These are phyloP conservation scores for Tetramorium parvispinum DNA, from an alignment of 1,140 invertebrate species.

Conservation along the genomic window DNA sequence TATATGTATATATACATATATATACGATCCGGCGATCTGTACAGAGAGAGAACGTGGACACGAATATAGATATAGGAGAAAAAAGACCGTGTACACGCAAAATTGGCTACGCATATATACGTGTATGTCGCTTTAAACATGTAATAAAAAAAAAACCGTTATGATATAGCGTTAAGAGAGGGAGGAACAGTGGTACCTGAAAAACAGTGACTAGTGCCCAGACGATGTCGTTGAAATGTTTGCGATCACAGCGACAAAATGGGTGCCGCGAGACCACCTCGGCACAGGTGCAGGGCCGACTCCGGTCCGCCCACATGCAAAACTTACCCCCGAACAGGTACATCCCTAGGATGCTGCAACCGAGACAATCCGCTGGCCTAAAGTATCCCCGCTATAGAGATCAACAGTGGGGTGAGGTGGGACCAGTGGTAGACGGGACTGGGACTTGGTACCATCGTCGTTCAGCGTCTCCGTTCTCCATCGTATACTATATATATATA, in stretches of 20 bases:
- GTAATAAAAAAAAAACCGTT: neutral
- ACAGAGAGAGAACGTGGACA: constrained; percentile 39
- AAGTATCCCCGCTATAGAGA: constrained; percentile 74
- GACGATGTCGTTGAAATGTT: constrained; percentile 98
- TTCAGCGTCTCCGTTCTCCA: constrained; percentile 45
- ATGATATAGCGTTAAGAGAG: constrained; percentile 54
- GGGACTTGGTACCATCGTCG: neutral
- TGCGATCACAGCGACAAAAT: constrained; percentile 97
- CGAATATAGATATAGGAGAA: constrained; percentile 13
- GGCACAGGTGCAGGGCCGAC: constrained; percentile 95
- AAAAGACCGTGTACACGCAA: constrained; percentile 33
- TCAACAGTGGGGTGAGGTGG: constrained; percentile 3
- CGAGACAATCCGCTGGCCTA: constrained; percentile 85
- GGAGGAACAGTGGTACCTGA: constrained; percentile 90
- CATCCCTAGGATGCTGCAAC: constrained; percentile 98
- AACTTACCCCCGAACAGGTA: constrained; percentile 99
- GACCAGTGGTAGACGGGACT: neutral
- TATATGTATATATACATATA: constrained; percentile 41
- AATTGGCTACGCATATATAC: constrained; percentile 10
- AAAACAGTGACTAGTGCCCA: constrained; percentile 98
- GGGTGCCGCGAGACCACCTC: constrained; percentile 94
- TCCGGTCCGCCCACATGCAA: constrained; percentile 97
- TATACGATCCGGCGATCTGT: constrained; percentile 19
- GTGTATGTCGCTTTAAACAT: constrained; percentile 39
- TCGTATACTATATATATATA: neutral